Evolutionary conservation across 2,113 vertebrate species (phyloP), one percentile per base, ranked within the genome.

Genomic region (Tetrao urogallus): DNA sequence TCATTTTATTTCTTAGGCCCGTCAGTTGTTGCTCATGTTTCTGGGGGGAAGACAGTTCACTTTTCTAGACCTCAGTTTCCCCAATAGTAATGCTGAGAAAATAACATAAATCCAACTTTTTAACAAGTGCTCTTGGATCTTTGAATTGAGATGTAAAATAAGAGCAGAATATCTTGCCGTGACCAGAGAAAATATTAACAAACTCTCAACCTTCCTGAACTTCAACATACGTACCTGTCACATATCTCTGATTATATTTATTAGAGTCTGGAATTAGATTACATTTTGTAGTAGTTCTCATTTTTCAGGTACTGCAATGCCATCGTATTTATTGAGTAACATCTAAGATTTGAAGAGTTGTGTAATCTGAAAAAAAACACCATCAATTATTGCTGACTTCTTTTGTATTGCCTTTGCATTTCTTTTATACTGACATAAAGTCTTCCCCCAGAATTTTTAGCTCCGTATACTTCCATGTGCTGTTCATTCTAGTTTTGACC

Each of bases 221-320:
- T 63, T 66, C 13, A 30, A 14, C 27, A 2, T 22, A 8, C 17
- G 1, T 64, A n/a, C 11, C 12, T 25, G 13, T 66, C 2, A 0
- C 40, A 89, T 87, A 76, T 48, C 7, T 82, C 8, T 15, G 11
- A 42, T 79, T 0, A 30, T 5, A 13, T 40, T 70, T 82, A 4
- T 30, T 91, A 30, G 20, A 65, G 47, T 40, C 52, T 61, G 19
- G 13, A 70, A 69, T 30, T 45, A 60, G 10, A 60, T 81, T 52
- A 34, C 19, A 4, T 38, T 82, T 87, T 89, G 18, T 82, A 86
- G 38, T 27, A 0, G 0, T 11, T 54, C 67, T 56, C 24, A 25
- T 19, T 54, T 78, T 66, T 48, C 20, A 43, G 22, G 5, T 65
- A 9, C 17, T 86, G 4, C 6, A 65, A 16, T 14, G 25, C 10